Percentiles rank a stretch among this genome's conserved stretches.
These are phyloP conservation scores for Tenthredo livida DNA, from an alignment of 2,888 invertebrate genomes.

Conservation along the genomic window DNA sequence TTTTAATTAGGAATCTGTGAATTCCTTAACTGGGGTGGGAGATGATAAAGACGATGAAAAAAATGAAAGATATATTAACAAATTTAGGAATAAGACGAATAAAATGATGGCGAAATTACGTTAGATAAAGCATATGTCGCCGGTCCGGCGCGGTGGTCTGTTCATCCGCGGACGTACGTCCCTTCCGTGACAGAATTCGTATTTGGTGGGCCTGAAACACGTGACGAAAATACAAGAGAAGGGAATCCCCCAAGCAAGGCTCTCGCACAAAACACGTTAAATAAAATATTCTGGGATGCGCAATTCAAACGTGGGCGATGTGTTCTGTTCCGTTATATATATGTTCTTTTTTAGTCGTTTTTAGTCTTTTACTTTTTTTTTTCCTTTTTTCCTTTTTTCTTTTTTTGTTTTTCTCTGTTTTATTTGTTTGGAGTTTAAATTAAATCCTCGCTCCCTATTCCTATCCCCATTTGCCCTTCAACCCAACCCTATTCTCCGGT, in stretches of 20 bases:
- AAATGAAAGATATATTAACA: no score
- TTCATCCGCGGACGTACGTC: neutral
- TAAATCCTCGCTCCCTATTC: constrained; percentile 53
- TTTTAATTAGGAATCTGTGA: neutral
- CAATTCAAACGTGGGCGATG: constrained; percentile 42
- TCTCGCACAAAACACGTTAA: neutral
- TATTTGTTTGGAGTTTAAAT: constrained; percentile 51
- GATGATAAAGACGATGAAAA: neutral
- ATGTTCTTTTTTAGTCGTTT: neutral
- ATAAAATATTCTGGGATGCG: constrained; percentile 55
- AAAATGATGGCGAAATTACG: neutral
- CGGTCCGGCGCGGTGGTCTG: neutral
- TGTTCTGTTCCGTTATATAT: neutral
- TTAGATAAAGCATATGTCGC: neutral
- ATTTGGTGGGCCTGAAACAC: constrained; percentile 14
- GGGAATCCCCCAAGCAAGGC: constrained; percentile 16
- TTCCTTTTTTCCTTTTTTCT: neutral
- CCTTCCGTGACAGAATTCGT: constrained; percentile 13
- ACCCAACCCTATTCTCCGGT: neutral
- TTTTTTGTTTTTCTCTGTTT: neutral
- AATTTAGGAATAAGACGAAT: neutral
- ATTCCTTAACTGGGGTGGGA: neutral
- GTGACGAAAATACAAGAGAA: constrained; percentile 25
- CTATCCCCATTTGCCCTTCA: constrained; percentile 5
- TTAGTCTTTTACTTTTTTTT: neutral